Evolutionary conservation across 1,140 invertebrate species (phyloP).

Genomic region (Drosophila lacteicornis): DNA sequence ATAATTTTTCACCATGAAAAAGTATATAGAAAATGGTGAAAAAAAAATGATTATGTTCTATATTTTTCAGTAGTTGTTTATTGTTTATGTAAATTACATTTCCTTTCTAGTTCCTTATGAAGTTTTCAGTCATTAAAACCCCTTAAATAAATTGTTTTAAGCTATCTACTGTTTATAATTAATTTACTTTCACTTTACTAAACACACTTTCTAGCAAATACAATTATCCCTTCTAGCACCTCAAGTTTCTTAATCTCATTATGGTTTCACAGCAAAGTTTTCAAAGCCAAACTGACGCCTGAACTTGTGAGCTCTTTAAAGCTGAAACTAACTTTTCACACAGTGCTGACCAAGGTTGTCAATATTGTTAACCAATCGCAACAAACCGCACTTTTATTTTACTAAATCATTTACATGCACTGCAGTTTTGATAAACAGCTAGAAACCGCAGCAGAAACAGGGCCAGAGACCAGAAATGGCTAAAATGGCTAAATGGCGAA

Average conservation of each 20-base stretch:
- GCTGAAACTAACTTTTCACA: not conserved
- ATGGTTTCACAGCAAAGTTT: not conserved
- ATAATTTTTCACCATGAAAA: not conserved
- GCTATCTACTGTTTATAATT: not conserved
- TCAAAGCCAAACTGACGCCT: not conserved
- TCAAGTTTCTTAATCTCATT: not conserved
- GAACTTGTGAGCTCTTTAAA: not conserved
- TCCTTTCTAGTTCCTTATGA: too few relatives aligned
- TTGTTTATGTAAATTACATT: too few relatives aligned
- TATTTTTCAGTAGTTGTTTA: too few relatives aligned
- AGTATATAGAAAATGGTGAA: not conserved
- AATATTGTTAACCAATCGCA: conserved; percentile 37
- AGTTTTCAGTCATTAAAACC: not conserved
- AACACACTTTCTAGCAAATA: too few relatives aligned
- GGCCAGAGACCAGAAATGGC: not conserved
- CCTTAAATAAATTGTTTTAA: not conserved
- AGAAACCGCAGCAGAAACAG: conserved; percentile 52
- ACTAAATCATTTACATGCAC: conserved; percentile 59
- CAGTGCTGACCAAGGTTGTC: conserved; percentile 9
- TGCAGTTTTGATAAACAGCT: conserved; percentile 67
- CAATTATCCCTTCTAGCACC: not conserved
- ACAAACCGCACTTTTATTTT: conserved; percentile 5
- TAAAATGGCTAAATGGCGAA: conserved; percentile 21
- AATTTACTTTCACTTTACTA: not conserved
- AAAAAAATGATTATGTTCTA: not conserved